Evolutionary conservation across 2,888 invertebrate species (phyloP).

Genomic region (Opisthograptis luteolata): DNA sequence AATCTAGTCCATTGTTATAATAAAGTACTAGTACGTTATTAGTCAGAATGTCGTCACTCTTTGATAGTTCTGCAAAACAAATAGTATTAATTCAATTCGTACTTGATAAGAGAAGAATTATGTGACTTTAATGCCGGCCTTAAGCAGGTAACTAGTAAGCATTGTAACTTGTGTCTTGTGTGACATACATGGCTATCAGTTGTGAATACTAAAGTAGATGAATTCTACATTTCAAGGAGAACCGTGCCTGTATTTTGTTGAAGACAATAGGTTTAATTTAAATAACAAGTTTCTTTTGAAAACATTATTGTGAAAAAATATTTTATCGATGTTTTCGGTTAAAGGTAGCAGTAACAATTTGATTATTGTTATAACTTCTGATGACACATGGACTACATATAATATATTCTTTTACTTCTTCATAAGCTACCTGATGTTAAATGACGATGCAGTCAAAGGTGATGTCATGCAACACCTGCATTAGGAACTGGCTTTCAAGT

Average conservation of each 20-base stretch:
- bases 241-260: neutral
- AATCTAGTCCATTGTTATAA: slow-evolving; percentile 27
- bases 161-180: neutral
- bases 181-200: slow-evolving; percentile 7
- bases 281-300: too few species aligned
- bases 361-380: too few species aligned
- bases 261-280: neutral
- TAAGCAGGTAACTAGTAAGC: slow-evolving; percentile 13
- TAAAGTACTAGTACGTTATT: slow-evolving; percentile 21
- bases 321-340: too few species aligned
- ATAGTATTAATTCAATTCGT: too few species aligned
- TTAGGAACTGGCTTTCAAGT: too few species aligned
- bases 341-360: too few species aligned
- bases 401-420: too few species aligned
- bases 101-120: slow-evolving; percentile 4
- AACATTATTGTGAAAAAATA: too few species aligned
- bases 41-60: slow-evolving; percentile 32
- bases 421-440: too few species aligned
- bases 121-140: slow-evolving; percentile 4
- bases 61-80: slow-evolving; percentile 18
- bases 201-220: slow-evolving; percentile 5
- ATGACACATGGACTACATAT: too few species aligned
- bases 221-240: neutral
- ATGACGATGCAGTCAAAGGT: too few species aligned
- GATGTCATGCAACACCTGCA: too few species aligned